A percentile compares a stretch with the other conserved stretches of the same genome.
Conservation (phyloP, 2,888 invertebrate genomes). For the Alentia gelatinosa region DNA sequence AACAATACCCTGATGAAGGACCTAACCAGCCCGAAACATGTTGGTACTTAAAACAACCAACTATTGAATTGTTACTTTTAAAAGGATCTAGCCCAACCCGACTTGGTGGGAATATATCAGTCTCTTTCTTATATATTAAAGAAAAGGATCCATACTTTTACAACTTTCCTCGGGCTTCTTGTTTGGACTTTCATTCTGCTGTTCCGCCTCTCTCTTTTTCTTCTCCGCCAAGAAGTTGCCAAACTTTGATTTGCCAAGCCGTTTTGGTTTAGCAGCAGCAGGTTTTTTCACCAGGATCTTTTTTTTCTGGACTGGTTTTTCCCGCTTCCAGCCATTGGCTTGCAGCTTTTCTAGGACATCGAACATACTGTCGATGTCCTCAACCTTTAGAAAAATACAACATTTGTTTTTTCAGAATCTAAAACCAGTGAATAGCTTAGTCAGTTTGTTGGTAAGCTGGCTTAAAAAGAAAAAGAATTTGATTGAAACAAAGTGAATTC, state of each 20-base stretch:
- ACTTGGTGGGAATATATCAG: not conserved
- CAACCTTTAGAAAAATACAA: constrained; percentile 77
- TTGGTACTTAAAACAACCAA: not conserved
- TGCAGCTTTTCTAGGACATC: constrained; percentile 70
- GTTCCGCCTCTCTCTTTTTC: constrained; percentile 68
- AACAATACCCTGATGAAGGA: not conserved
- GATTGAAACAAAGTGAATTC: not conserved
- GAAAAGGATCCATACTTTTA: not conserved
- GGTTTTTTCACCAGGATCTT: constrained; percentile 57
- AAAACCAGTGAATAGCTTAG: too few relatives aligned
- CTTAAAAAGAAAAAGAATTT: too few relatives aligned
- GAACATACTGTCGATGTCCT: constrained; percentile 78
- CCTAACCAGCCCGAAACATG: not conserved
- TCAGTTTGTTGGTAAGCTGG: too few relatives aligned
- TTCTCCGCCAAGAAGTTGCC: constrained; percentile 72
- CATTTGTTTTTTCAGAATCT: too few relatives aligned
- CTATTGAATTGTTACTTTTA: not conserved
- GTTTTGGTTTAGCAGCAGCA: constrained; percentile 25
- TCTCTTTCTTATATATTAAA: not conserved
- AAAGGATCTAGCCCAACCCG: not conserved
- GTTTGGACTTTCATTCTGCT: not conserved
- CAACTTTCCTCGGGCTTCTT: not conserved
- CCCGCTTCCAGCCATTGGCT: constrained; percentile 73
- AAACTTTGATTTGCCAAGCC: constrained; percentile 65
- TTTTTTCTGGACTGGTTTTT: constrained; percentile 56